Conservation (phyloP, 2,888 invertebrate genomes). For the Colostygia pectinataria region DNA sequence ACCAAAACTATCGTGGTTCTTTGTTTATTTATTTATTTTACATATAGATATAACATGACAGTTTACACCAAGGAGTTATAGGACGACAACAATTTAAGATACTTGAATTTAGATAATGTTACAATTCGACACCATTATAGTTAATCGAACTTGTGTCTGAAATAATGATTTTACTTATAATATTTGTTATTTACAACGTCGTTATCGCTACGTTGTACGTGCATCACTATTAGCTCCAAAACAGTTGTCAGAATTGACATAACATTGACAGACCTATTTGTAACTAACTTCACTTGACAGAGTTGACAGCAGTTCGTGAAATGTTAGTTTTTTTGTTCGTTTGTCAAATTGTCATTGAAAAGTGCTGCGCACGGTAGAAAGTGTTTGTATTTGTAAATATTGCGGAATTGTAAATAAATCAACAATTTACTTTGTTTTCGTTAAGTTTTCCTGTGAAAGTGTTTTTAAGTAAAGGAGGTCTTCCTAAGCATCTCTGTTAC, state of each 20-base stretch:
- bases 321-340: conserved; percentile 7
- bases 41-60: too few relatives aligned
- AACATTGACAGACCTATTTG: not conserved
- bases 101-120: too few relatives aligned
- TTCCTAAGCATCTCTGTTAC: conserved; percentile 37
- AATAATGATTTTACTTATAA: too few relatives aligned
- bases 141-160: too few relatives aligned
- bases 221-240: conserved; percentile 8
- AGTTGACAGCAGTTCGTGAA: not conserved
- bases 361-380: conserved; percentile 61
- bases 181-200: too few relatives aligned
- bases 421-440: conserved; percentile 36
- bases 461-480: conserved; percentile 56
- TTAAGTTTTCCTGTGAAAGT: conserved; percentile 48
- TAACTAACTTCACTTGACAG: conserved; percentile 10
- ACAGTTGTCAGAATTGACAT: conserved; percentile 3
- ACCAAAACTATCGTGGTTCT: too few relatives aligned
- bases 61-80: too few relatives aligned
- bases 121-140: too few relatives aligned
- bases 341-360: conserved; percentile 19
- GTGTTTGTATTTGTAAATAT: conserved; percentile 75
- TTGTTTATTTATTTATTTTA: too few relatives aligned
- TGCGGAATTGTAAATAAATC: conserved; percentile 61
- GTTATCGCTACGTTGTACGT: too few relatives aligned
- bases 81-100: too few relatives aligned